Percentiles rank a stretch among this genome's conserved stretches.
Evolutionary conservation across 2,888 invertebrate genomes (phyloP).

Genomic region (Orthosia cruda): DNA sequence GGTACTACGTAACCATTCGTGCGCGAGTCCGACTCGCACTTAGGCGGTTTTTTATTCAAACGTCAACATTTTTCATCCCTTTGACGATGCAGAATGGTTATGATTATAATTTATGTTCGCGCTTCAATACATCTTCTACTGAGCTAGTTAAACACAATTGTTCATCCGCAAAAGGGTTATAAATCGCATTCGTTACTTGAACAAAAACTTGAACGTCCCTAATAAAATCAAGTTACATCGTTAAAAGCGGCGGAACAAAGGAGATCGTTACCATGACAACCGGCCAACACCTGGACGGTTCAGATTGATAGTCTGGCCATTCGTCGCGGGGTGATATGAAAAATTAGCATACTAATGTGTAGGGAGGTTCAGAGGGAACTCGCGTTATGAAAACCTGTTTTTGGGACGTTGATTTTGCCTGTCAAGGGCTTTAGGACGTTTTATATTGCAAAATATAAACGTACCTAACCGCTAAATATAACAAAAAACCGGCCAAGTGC

Average conservation of each 20-base stretch:
- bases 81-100: conserved; percentile 8
- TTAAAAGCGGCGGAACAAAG: conserved; percentile 71
- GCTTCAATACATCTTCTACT: conserved; percentile 16
- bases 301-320: conserved; percentile 79
- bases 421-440: conserved; percentile 1
- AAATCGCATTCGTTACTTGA: conserved; percentile 62
- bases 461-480: too few relatives aligned
- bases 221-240: conserved; percentile 66
- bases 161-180: conserved; percentile 64
- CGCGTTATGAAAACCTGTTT: conserved; percentile 75
- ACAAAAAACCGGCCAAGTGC: too few relatives aligned
- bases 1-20: too few relatives aligned
- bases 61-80: conserved; percentile 17
- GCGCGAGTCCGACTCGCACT: too few relatives aligned
- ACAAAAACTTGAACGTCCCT: conserved; percentile 61
- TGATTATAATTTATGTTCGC: conserved; percentile 49
- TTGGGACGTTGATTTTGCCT: conserved; percentile 61
- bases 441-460: conserved; percentile 6
- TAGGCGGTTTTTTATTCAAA: conserved; percentile 12
- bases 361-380: conserved; percentile 75
- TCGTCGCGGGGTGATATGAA: conserved; percentile 79
- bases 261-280: conserved; percentile 79
- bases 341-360: conserved; percentile 86
- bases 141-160: conserved; percentile 58
- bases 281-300: conserved; percentile 81